These are phyloP conservation scores for Cassiopea xamachana DNA, from an alignment of 30 jellyfish, hydroid and myxozoan genomes.

Conservation along the genomic window DNA sequence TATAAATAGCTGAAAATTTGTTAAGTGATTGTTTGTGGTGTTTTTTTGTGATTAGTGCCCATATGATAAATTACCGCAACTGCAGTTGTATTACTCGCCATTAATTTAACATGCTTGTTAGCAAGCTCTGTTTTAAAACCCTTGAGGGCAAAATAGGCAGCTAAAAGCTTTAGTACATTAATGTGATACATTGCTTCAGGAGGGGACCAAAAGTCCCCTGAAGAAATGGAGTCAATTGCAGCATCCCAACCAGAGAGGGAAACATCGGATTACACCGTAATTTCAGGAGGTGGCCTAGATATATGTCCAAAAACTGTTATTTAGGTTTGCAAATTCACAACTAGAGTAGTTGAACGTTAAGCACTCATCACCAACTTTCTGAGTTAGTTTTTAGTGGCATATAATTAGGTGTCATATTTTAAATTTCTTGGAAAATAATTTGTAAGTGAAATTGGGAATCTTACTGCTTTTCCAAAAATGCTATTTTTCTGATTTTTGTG, in stretches of 20 bases:
- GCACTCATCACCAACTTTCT: too few relatives aligned
- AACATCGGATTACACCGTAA: constrained; percentile 33
- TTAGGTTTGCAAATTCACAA: neutral
- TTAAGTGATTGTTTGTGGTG: too few relatives aligned
- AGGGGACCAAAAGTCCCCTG: constrained; percentile 41
- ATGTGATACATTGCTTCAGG: constrained; percentile 31
- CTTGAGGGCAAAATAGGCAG: constrained; percentile 26
- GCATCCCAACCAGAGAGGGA: constrained; percentile 63
- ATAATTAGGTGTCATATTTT: too few relatives aligned
- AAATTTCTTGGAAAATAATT: too few relatives aligned
- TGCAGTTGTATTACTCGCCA: constrained; percentile 53
- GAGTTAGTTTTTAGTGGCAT: too few relatives aligned
- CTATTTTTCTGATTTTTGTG: neutral
- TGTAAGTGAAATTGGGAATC: too few relatives aligned
- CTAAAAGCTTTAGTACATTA: constrained; percentile 12
- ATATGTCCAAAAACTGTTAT: neutral
- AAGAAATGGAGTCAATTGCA: neutral
- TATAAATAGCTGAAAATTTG: too few relatives aligned
- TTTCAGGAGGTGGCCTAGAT: constrained; percentile 14
- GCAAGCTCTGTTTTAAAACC: constrained; percentile 9
- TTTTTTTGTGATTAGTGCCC: constrained; percentile 37
- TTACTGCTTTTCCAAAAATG: neutral
- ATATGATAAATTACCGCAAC: constrained; percentile 36
- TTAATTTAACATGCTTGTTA: constrained; percentile 30
- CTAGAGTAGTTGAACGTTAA: too few relatives aligned